Base-by-base conservation (phyloP, 2,797 vertebrate species). In the Epinephelus awoara region DNA sequence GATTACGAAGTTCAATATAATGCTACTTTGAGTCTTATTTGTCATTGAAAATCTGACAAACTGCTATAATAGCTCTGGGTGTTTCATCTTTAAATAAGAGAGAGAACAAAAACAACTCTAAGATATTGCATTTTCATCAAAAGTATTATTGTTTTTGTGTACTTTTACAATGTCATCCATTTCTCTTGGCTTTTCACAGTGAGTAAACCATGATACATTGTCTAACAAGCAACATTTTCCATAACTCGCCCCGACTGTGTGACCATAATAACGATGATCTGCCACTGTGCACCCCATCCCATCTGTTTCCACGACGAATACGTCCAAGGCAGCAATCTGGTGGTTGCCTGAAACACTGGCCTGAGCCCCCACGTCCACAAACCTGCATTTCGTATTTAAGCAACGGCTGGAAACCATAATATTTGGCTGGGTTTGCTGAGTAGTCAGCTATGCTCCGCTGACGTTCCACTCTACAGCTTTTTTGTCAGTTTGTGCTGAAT, bases 251-350 rank as follows among this genome's bases (percentile, higher is more conserved):
- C 67, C 72, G 54, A 76, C 66, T 42, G 54, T 82, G 81, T 83
- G 64, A 88, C 90, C 65, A 75, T 87, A 87, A 88, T 87, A 81
- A 83, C 67, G 62, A 78, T 75, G 55, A 86, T 89, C 71, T 86
- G 82, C 82, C 75, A 82, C 80, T 34, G 56, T 61, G 74, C 75
- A 77, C 75, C 80, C 76, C 71, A 67, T 69, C 80, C 85, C 89
- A 92, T 93, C 89, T 92, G 90, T 88, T 93, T 89, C 77, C 76
- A 87, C 82, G 72, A 67, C 18, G 47, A 52, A 67, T 42, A 56
- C 12, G 42, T 84, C 77, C 85, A 88, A 73, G 76, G 62, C 67
- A 86, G 74, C 72, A 82, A 83, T 80, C 81, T 81, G 80, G 79
- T 77, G 64, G 75, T 83, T 80, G 74, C 71, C 72, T 80, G 68